A percentile compares a stretch with the other conserved stretches of the same genome.
phyloP scores from a whole-genome alignment of 2,888 invertebrate genomes.

The Ceramica pisi region DNA sequence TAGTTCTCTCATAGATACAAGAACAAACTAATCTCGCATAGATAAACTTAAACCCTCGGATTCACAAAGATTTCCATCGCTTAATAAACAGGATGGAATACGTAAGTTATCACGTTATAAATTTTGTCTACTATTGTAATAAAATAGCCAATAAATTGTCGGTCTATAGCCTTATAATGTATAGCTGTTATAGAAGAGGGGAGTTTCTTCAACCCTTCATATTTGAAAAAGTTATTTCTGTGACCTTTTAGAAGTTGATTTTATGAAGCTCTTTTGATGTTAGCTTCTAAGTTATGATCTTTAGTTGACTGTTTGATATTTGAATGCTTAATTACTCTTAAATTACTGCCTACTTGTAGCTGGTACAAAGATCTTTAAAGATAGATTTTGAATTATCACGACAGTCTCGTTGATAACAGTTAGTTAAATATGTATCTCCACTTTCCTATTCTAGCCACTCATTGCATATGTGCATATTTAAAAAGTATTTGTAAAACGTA shows the following conservation, averaged over 20 bases:
- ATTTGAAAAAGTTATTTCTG: constrained; percentile 52
- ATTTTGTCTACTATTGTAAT: constrained; percentile 84
- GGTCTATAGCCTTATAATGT: constrained; percentile 73
- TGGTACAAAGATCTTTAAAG: neutral
- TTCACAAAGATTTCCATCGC: constrained; percentile 75
- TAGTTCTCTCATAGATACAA: constrained; percentile 43
- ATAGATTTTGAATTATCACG: neutral
- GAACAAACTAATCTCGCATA: constrained; percentile 57
- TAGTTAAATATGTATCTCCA: neutral
- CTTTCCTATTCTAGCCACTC: neutral
- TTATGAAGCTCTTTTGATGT: constrained; percentile 37
- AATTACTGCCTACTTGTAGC: neutral
- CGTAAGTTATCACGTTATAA: constrained; percentile 88
- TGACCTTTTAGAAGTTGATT: constrained; percentile 35
- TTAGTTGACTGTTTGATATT: neutral
- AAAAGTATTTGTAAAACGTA: constrained; percentile 19
- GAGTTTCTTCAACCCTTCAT: constrained; percentile 76
- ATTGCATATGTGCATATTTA: constrained; percentile 6
- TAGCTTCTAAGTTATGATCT: constrained; percentile 12
- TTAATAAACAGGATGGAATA: constrained; percentile 79
- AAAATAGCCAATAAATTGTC: constrained; percentile 89
- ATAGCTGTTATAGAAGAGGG: constrained; percentile 67
- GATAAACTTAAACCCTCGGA: constrained; percentile 68
- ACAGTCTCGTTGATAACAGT: neutral
- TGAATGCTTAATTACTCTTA: neutral